phyloP scores from a whole-genome alignment of 2,113 vertebrate genomes.

The Trinectes maculatus region DNA sequence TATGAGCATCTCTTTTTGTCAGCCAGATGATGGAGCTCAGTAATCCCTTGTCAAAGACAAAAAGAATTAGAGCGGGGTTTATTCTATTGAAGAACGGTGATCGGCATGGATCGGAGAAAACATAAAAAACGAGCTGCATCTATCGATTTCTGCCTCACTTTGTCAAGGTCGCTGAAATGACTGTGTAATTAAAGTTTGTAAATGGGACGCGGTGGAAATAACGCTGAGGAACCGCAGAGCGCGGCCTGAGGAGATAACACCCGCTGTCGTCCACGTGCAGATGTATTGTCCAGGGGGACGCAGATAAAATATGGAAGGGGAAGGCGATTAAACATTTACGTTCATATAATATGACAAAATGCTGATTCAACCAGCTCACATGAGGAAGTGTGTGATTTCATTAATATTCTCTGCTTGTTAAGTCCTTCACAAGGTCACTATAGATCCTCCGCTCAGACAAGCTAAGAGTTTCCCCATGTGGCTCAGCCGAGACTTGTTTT shows the following conservation, averaged over 20 bases:
- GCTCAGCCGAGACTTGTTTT: conserved; percentile 26
- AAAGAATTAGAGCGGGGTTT: conserved; percentile 29
- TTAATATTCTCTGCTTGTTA: conserved; percentile 37
- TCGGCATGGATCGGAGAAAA: conserved; percentile 21
- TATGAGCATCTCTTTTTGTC: conserved; percentile 49
- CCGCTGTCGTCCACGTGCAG: conserved; percentile 6
- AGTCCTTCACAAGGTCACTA: conserved; percentile 57
- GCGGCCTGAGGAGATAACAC: conserved; percentile 31
- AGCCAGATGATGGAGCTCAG: conserved; percentile 48
- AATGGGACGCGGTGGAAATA: conserved; percentile 54
- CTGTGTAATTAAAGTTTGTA: conserved; percentile 65
- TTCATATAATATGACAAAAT: conserved; percentile 50
- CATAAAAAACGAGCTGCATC: conserved; percentile 17
- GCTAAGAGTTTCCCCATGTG: conserved; percentile 22
- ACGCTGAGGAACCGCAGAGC: conserved; percentile 13
- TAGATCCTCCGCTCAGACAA: conserved; percentile 52
- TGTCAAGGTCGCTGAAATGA: conserved; percentile 72
- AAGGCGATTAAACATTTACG: conserved; percentile 48
- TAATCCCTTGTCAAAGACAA: conserved; percentile 51
- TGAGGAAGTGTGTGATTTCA: conserved; percentile 18
- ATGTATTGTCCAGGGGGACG: conserved; percentile 16
- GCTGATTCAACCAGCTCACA: conserved; percentile 41
- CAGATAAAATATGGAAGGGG: conserved; percentile 17
- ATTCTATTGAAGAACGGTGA: conserved; percentile 25
- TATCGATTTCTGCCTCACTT: conserved; percentile 66